A percentile compares a stretch with the other conserved stretches of the same genome.
These are phyloP conservation scores for Salvelinus namaycush DNA, from an alignment of 2,113 vertebrate genomes.

Conservation along the genomic window DNA sequence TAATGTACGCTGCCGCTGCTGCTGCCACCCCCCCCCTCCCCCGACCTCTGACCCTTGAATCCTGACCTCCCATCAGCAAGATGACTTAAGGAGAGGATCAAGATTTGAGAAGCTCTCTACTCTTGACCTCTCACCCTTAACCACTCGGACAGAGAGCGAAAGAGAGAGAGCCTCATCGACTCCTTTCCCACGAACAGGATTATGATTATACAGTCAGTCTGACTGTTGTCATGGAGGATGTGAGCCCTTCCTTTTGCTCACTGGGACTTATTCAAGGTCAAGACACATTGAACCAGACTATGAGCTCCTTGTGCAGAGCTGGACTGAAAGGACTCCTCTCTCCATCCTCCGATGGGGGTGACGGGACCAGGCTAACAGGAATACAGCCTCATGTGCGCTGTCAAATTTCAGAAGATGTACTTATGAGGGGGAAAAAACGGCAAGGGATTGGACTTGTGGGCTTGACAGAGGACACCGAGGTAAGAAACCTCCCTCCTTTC, in stretches of 20 bases:
- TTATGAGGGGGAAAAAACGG: constrained; percentile 17
- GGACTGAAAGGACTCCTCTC: not conserved
- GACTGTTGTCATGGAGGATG: not conserved
- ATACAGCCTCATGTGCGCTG: constrained; percentile 15
- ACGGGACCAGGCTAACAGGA: constrained; percentile 45
- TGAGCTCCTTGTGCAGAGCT: not conserved
- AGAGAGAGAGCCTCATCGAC: constrained; percentile 3
- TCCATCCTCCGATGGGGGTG: constrained; percentile 20
- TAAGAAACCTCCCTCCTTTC: constrained; percentile 58
- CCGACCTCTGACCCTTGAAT: constrained; percentile 44
- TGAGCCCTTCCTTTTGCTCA: not conserved
- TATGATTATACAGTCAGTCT: not conserved
- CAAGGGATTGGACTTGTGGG: not conserved
- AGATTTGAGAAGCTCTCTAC: constrained; percentile 7
- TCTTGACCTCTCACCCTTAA: constrained; percentile 49
- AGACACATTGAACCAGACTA: not conserved
- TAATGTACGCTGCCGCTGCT: constrained; percentile 2
- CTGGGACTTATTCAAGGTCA: not conserved
- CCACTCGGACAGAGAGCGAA: constrained; percentile 18
- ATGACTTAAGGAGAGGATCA: constrained; percentile 53
- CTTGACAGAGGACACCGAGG: constrained; percentile 44
- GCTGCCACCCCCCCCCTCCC: not conserved
- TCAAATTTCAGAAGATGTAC: constrained; percentile 33
- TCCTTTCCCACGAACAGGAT: constrained; percentile 27
- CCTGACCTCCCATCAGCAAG: constrained; percentile 52